Evolutionary conservation across 1,140 invertebrate species (phyloP), one percentile per base, ranked within the genome.

Genomic region (Leptonema lineaticorne): DNA sequence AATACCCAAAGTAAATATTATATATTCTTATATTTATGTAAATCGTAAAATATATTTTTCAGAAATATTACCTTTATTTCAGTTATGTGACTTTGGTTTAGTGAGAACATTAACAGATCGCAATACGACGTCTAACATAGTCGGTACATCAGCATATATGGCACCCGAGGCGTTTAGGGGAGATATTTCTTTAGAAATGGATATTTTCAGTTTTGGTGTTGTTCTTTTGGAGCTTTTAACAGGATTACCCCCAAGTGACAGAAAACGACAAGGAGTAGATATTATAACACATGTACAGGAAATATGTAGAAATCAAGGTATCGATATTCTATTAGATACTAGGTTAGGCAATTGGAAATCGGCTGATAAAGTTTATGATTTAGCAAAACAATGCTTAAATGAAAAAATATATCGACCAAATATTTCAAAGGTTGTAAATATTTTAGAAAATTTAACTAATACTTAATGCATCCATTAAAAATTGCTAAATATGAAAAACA

Each of bases 131-230:
- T 82, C 82, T 45, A 84, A 81, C 22, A 83, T 87, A 18, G 84
- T 87, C 73, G 90, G 90, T 14, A 92, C 90, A 7, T 83, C 83
- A 3, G 86, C 88, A 0, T 92, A 93, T 76, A 90, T 92, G 89
- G 85, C 90, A 27, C 89, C 87, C 0, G 90, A 93, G 79, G 89
- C 88, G 6, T 85, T 87, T 72, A 78, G 82, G 59, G 88, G 89
- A 1, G 88, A 90, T 50, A 81, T 92, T 46, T 89, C 89, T 24
- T 83, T 87, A 16, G 90, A 91, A 81, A 83, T 89, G 70, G 91
- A 92, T 75, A 85, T 88, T 11, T 93, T 87, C 76, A 91, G 90
- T 75, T 92, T 87, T 83, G 91, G 90, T 6, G 87, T 93, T 46
- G 89, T 90, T n/a, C 71, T 91, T 9, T 76, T 91, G 29, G 89